Evolutionary conservation across 2,888 invertebrate genomes (phyloP), one percentile per base, ranked within the genome.

Genomic region (Drosophila falleni): DNA sequence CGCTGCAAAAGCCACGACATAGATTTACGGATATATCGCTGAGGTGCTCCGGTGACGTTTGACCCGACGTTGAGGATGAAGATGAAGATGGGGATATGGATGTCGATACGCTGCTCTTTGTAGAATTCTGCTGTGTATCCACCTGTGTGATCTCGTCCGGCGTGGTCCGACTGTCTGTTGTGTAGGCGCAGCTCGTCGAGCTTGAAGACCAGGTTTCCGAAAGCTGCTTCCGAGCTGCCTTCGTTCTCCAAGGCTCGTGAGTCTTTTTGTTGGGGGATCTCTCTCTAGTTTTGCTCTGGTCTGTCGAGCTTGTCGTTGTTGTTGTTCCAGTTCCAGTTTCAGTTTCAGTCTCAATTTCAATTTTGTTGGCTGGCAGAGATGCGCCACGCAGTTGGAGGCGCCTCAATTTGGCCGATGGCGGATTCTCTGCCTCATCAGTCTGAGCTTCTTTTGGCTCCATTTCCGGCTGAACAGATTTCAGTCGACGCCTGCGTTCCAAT

Each of bases 161-260:
- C 16, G 49, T 19, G 2, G 6, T 31, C 1, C 6, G 19, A n/a
- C 19, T 33, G n/a, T 16, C 54, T 10, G 42, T 19, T 1, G 13
- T 13, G 8, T 3, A 13, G n/a, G 33, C 13, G 23, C 41, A 42
- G 3, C 1, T 37, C 0, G 53, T 9, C 1, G 59, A 62, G 19
- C 29, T 47, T 11, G 29, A n/a, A 11, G 81, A 62, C 44, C 59
- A 59, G 1, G 55, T 31, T 6, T 73, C 88, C 1, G 74, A 67
- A 6, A 85, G 61, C 56, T 89, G 72, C 37, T 87, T 87, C 15
- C 88, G 82, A 5, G 86, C 90, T 1, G 90, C 90, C 54, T 90
- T 90, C 16, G 89, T 90, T 63, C 74, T 80, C 89, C 90, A 90
- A 3, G 86, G 90, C 39, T 69, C 41, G 3, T 55, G 59, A 5